Percentiles rank a stretch among this genome's conserved stretches.
Evolutionary conservation across 92 coral and sea anemone genomes (phyloP).

Genomic region (Porites lobata): DNA sequence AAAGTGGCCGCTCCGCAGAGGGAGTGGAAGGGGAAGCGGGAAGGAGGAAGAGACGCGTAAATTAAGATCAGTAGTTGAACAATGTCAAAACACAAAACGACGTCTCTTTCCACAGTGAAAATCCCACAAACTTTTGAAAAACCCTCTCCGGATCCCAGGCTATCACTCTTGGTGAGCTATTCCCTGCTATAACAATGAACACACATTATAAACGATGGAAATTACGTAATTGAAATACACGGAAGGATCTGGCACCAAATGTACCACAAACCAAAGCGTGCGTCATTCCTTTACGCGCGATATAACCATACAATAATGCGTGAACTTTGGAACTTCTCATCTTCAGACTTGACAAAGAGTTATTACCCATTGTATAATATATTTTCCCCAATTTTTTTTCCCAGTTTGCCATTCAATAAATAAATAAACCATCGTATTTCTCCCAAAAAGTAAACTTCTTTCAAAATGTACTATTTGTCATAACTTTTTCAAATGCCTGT

Average conservation of each 20-base stretch:
- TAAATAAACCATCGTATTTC: slow-evolving; percentile 26
- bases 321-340: background rate
- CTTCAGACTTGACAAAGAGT: slow-evolving; percentile 14
- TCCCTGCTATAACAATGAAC: too few species aligned
- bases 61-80: too few species aligned
- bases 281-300: background rate
- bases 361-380: background rate
- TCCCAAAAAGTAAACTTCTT: slow-evolving; percentile 8
- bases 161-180: too few species aligned
- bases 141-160: too few species aligned
- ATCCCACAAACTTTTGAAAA: too few species aligned
- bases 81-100: too few species aligned
- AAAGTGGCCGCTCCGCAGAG: too few species aligned
- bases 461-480: background rate
- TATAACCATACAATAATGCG: background rate
- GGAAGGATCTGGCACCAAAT: background rate
- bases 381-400: slow-evolving; percentile 7
- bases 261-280: background rate
- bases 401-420: slow-evolving; percentile 28
- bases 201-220: too few species aligned
- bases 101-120: too few species aligned
- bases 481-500: background rate
- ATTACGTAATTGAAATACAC: background rate
- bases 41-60: too few species aligned
- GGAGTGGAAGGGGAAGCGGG: too few species aligned